Percentiles rank a stretch among this genome's conserved stretches.
Evolutionary conservation across 2,113 vertebrate genomes (phyloP).

Genomic region (Neodon shergylaensis): DNA sequence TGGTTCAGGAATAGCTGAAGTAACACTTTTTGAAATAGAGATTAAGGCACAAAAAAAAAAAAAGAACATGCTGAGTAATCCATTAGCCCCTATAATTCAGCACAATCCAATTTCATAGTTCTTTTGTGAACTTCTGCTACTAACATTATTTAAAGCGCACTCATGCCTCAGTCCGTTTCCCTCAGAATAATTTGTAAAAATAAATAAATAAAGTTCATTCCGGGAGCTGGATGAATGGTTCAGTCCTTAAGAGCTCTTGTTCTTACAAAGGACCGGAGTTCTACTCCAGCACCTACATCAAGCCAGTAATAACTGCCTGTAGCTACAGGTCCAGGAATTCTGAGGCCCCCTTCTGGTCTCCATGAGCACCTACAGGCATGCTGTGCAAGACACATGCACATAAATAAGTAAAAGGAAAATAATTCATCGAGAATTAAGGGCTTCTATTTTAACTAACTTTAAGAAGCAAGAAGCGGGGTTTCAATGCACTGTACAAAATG

Average conservation of each 20-base stretch:
- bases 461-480: neutral
- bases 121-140: neutral
- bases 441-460: neutral
- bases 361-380: neutral
- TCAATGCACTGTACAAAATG: neutral
- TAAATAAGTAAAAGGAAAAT: neutral
- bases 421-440: neutral
- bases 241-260: neutral
- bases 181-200: slow-evolving; percentile 5
- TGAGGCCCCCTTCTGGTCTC: no score
- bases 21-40: neutral
- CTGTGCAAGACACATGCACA: neutral
- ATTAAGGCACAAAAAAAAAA: no score
- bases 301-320: no score
- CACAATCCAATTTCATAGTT: no score
- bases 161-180: neutral
- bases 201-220: neutral
- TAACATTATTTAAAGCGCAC: neutral
- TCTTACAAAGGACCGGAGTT: neutral
- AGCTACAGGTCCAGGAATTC: no score
- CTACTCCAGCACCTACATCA: no score
- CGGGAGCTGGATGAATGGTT: no score
- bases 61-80: no score
- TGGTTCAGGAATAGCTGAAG: neutral
- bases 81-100: no score